Evolutionary conservation across 2,888 invertebrate species (phyloP), one percentile per base, ranked within the genome.

Genomic region (Synanthedon andrenaeformis): DNA sequence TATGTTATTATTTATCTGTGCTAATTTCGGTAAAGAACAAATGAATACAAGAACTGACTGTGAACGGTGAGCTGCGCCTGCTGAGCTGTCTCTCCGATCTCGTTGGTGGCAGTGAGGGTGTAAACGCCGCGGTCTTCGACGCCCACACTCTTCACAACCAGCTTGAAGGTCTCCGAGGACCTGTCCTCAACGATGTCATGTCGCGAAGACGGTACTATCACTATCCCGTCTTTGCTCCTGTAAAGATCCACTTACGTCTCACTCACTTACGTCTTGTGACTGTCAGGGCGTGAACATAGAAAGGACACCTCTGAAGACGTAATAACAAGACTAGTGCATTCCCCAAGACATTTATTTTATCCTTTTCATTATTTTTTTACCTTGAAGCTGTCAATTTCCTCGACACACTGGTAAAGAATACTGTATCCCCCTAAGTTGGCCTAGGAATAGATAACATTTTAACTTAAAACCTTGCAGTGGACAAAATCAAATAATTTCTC

Each of bases 91-190:
- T 94, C 93, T 0, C 96, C 96, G 58, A 92, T 87, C 58, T 92
- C 91, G 71, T 96, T 96, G 54, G 89, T 91, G 6, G 96, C 96
- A 0, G 89, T 90, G 48, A 96, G 89, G 1, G 91, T 92, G 73
- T 97, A 97, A 1, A 89, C 89, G 0, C 96, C 96, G 13, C 89
- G 92, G 69, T 97, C 96, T 2, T 90, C 90, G 28, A 93, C 79
- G 28, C 90, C 87, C 0, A 94, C 90, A 35, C 91, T 90, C 65
- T 92, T 92, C 58, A 97, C 90, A 10, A 91, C 85, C 52, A 97
- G 86, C 65, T 92, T 91, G 74, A 92, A 93, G 5, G 88, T 89
- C 64, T 91, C 92, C n/a, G 89, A 89, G 4, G 86, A 87, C 13
- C 80, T 78, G 64, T 93, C 92, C 58, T 90, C 91, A 0, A 89